These are phyloP conservation scores for Ellobium chinense DNA, from an alignment of 2,888 invertebrate species.

Conservation along the genomic window DNA sequence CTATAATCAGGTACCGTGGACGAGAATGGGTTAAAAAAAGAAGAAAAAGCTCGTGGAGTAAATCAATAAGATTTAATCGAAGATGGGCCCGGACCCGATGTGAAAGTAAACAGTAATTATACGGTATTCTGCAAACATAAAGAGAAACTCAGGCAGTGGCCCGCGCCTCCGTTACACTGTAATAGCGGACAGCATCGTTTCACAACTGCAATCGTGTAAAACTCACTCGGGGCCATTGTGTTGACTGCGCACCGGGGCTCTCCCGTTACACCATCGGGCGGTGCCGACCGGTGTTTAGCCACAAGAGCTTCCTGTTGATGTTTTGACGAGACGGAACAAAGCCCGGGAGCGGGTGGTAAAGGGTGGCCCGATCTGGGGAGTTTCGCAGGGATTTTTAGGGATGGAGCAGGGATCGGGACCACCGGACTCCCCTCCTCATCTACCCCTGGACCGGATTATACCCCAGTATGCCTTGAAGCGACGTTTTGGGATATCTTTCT, in stretches of 20 bases:
- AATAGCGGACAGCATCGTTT: too few species aligned
- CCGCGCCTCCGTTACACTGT: too few species aligned
- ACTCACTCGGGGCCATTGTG: not conserved
- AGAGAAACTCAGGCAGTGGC: too few species aligned
- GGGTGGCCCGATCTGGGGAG: not conserved
- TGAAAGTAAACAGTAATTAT: too few species aligned
- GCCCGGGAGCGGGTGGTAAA: not conserved
- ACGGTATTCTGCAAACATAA: not conserved
- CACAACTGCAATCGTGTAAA: too few species aligned
- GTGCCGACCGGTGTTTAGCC: slow-evolving; percentile 2
- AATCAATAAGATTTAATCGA: too few species aligned
- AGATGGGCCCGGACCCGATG: too few species aligned
- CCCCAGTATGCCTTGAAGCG: slow-evolving; percentile 43
- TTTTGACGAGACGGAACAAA: slow-evolving; percentile 18
- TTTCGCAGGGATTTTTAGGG: not conserved
- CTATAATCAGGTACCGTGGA: too few species aligned
- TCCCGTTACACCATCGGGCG: not conserved
- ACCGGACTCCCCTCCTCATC: slow-evolving; percentile 24
- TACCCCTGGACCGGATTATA: slow-evolving; percentile 44
- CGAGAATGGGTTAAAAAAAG: too few species aligned
- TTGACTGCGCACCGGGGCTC: slow-evolving; percentile 3
- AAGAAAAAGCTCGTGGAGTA: too few species aligned
- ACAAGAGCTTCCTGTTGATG: not conserved
- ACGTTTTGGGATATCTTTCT: slow-evolving; percentile 49
- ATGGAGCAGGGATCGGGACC: slow-evolving; percentile 31